Base-by-base conservation (phyloP, 1,140 invertebrate species). In the Asbolus verrucosus region DNA sequence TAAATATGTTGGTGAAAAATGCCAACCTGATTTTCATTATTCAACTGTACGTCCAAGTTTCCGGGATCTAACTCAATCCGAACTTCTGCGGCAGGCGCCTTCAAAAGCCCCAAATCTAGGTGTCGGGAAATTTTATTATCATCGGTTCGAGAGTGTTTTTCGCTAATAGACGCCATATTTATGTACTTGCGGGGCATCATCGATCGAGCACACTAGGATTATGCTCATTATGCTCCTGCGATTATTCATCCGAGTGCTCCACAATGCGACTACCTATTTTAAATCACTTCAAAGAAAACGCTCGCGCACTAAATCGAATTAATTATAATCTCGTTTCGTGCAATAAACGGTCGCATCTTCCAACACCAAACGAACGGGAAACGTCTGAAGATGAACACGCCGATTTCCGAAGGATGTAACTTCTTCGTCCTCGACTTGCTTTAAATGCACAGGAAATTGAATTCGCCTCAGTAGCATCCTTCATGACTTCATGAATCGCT, bases 361-460 rank as follows among this genome's bases (percentile, higher is more conserved):
- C 33, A 11, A 36, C 33, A 36, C 33, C 11, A 30, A 30, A 30
- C 27, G 41, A 41, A 16, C 39, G 15, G 43, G 46, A 54, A 54
- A 21, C 46, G 46, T 54, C 46, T 54, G 8, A 27, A 54, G 46
- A 54, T 54, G 46, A 54, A 54, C 27, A 30, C 46, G 18, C 46
- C 46, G 46, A 54, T 27, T 27, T 54, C 18, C 13, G 27, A 54
- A 14, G 46, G 46, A 54, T 54, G 27, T 54, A 27, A 54, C 46
- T 54, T 46, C 41, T 21, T 54, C 19, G 6, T 1, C 24, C 30
- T 62, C 31, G 59, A 36, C 13, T 60, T 16, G 59, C 36, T 14
- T 14, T 6, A 62, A 62, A 62, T 62, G 59, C 36, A 62, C 30
- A 62, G 59, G 59, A 62, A 62, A 62, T 62, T 62, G 8, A 62